Percentiles rank a stretch among this genome's conserved stretches.
Evolutionary conservation across 1,140 invertebrate species (phyloP).

Genomic region (Trichoplusia ni): DNA sequence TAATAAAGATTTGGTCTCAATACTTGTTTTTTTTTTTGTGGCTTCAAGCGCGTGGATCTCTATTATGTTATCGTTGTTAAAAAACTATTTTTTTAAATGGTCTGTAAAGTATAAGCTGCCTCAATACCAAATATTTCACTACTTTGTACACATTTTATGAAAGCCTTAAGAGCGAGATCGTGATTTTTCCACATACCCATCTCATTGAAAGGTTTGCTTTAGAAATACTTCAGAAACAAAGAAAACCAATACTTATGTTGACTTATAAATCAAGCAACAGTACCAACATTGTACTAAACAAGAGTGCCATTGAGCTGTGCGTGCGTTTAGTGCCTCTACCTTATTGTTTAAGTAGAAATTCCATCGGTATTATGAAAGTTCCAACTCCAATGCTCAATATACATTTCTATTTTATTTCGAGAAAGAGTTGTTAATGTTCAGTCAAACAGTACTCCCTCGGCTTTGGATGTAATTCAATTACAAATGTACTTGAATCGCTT

Average conservation of each 20-base stretch:
- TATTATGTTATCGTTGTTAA: too few relatives aligned
- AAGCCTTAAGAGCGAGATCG: too few relatives aligned
- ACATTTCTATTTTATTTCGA: conserved; percentile 50
- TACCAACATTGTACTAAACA: conserved; percentile 46
- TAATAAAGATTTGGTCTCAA: too few relatives aligned
- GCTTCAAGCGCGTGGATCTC: too few relatives aligned
- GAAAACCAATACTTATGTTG: conserved; percentile 10
- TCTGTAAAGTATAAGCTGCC: too few relatives aligned
- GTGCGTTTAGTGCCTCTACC: conserved; percentile 39
- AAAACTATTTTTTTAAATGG: too few relatives aligned
- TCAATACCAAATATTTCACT: too few relatives aligned
- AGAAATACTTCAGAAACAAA: neutral
- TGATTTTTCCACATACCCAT: too few relatives aligned
- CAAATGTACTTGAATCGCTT: conserved; percentile 49
- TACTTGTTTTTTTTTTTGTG: too few relatives aligned
- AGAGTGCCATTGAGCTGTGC: neutral
- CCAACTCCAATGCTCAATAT: conserved; percentile 34
- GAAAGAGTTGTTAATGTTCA: conserved; percentile 42
- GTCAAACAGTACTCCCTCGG: conserved; percentile 49
- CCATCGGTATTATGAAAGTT: conserved; percentile 48
- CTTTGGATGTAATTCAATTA: conserved; percentile 46
- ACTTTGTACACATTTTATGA: too few relatives aligned
- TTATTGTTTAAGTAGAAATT: conserved; percentile 66
- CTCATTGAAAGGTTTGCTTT: too few relatives aligned
- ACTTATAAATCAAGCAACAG: conserved; percentile 39